These are phyloP conservation scores for Ceratina australensis DNA, from an alignment of 1,140 invertebrate genomes.

Conservation along the genomic window DNA sequence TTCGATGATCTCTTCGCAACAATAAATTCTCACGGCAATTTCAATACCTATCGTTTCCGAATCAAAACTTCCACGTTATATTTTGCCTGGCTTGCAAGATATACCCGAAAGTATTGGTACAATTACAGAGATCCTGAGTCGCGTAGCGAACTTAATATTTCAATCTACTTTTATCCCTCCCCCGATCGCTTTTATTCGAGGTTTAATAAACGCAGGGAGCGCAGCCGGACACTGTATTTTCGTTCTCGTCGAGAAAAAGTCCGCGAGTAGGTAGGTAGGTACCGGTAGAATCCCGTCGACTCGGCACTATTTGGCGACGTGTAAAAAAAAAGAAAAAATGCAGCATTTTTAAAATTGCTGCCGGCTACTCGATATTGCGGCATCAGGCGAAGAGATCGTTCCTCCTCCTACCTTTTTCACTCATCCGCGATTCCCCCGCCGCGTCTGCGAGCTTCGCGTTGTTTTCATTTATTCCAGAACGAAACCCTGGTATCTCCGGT, in stretches of 20 bases:
- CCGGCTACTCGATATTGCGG: constrained; percentile 1
- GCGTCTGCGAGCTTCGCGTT: background rate
- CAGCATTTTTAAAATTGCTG: background rate
- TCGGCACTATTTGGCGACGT: background rate
- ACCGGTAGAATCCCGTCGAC: background rate
- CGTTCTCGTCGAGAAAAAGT: background rate
- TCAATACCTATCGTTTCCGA: no score
- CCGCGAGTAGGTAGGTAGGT: background rate
- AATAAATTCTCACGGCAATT: no score
- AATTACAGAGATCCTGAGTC: no score
- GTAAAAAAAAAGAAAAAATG: background rate
- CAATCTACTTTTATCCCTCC: background rate
- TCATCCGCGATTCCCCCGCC: no score
- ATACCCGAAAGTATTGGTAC: no score
- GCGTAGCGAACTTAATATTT: background rate
- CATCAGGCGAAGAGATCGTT: background rate
- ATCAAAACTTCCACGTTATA: no score
- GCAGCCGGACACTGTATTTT: background rate
- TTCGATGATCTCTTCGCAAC: no score
- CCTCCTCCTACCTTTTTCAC: background rate
- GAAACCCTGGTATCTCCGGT: background rate
- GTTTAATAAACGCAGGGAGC: background rate
- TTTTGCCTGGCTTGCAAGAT: no score
- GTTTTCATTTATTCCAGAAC: constrained; percentile 26
- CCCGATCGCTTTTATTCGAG: background rate